These are phyloP conservation scores for Eilema caniola DNA, from an alignment of 2,888 invertebrate genomes.

Conservation along the genomic window DNA sequence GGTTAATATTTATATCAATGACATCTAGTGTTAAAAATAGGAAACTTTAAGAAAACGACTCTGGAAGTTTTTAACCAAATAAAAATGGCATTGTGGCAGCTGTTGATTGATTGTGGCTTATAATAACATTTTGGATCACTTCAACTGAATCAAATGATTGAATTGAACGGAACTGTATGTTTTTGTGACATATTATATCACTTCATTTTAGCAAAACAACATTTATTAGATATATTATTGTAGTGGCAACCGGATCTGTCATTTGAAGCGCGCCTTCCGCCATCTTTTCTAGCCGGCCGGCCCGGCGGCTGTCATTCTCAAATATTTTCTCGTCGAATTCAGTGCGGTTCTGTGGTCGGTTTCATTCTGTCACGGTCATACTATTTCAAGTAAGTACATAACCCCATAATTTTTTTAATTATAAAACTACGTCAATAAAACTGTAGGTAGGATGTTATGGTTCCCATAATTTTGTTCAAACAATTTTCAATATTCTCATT, in stretches of 20 bases:
- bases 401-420: not conserved
- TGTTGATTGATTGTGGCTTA: no score
- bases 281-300: conserved; percentile 29
- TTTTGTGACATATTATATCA: no score
- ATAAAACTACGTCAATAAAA: not conserved
- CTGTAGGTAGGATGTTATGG: not conserved
- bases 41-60: no score
- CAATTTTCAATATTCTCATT: conserved; percentile 11
- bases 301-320: conserved; percentile 27
- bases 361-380: conserved; percentile 22
- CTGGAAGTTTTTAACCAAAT: no score
- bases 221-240: no score
- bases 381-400: conserved; percentile 44
- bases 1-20: no score
- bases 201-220: no score
- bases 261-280: not conserved
- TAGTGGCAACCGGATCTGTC: not conserved
- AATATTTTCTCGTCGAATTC: conserved; percentile 12
- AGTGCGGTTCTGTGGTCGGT: conserved; percentile 27
- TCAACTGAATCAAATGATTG: no score
- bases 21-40: no score
- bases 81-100: no score
- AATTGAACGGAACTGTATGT: no score
- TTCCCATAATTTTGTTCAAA: not conserved
- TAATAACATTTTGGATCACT: no score